Conservation (phyloP, 2,888 invertebrate genomes). For the Agriotes lineatus region DNA sequence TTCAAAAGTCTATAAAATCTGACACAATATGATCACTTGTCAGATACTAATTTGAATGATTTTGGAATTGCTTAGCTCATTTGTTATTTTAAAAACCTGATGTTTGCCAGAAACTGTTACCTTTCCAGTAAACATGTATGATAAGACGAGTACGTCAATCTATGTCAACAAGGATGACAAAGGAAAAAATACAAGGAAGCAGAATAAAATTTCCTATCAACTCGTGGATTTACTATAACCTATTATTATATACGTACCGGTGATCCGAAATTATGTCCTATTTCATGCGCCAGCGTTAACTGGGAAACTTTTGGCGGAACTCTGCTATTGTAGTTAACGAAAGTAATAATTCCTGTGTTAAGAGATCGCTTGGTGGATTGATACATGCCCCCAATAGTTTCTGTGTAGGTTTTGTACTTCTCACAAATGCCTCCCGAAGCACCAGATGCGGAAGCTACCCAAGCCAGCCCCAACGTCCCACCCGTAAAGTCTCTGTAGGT, state of each 20-base stretch:
- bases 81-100: too few relatives aligned
- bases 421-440: slow-evolving; percentile 99
- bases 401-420: slow-evolving; percentile 96
- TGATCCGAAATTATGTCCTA: slow-evolving; percentile 99
- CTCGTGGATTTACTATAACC: too few relatives aligned
- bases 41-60: too few relatives aligned
- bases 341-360: slow-evolving; percentile 98
- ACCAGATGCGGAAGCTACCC: slow-evolving; percentile 98
- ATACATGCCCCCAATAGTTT: slow-evolving; percentile 94
- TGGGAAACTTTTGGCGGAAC: slow-evolving; percentile 99
- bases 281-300: slow-evolving; percentile 97
- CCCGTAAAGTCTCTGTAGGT: slow-evolving; percentile 98
- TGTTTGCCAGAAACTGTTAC: too few relatives aligned
- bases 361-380: slow-evolving; percentile 94
- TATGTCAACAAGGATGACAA: too few relatives aligned
- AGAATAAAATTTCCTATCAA: too few relatives aligned
- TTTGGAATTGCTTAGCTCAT: too few relatives aligned
- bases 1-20: too few relatives aligned
- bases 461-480: slow-evolving; percentile 97
- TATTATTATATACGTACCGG: slow-evolving; percentile 86
- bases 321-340: slow-evolving; percentile 97
- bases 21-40: too few relatives aligned
- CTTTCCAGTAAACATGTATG: too few relatives aligned
- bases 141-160: too few relatives aligned
- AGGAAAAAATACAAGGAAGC: too few relatives aligned